Evolutionary conservation across 2,888 invertebrate genomes (phyloP), one percentile per base, ranked within the genome.

Genomic region (Fragum sueziense): DNA sequence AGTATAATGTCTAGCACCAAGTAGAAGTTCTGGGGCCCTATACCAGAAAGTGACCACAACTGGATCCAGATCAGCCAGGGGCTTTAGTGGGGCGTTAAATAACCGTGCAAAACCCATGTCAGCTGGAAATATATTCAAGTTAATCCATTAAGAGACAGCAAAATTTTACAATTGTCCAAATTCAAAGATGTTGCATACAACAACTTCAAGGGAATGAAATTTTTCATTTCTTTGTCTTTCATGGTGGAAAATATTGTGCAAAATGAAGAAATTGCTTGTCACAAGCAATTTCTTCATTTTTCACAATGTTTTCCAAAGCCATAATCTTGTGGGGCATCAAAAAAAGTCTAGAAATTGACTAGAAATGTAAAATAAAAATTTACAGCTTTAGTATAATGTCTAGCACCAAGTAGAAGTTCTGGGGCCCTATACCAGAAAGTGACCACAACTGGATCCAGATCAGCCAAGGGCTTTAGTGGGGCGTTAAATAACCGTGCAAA

Each of bases 21-120:
- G 94, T 68, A 99, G 94, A 76, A 99, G 93, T 93, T 99, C 99
- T 0, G 99, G 99, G 1, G 99, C 99, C 91, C 99, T 95, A 93
- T 99, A 99, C 99, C 99, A 99, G 94, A 99, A 99, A 85, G 99
- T 99, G 2, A 99, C 99, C 59, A 99, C 99, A 1, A 99, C 99
- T 6, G 99, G 99, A 94, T 99, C 99, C 86, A 99, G 94, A 94
- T 99, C 99, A 14, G 99, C 99, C 52, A 99, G 94, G 0, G 99
- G 99, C 93, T 99, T 99, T 73, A 99, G 94, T 0, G 99, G 99
- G 2, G 98, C 98, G 94, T 99, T 99, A 92, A 99, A 99, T 69
- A 99, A 94, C 82, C 99, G 95, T 0, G 99, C 99, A 94, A 99
- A 99, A 0, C 99, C 99, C 98, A 99, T 99, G 93, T 99, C 99